Conservation (phyloP, 2,888 invertebrate genomes). For the Agonum fuliginosum region DNA sequence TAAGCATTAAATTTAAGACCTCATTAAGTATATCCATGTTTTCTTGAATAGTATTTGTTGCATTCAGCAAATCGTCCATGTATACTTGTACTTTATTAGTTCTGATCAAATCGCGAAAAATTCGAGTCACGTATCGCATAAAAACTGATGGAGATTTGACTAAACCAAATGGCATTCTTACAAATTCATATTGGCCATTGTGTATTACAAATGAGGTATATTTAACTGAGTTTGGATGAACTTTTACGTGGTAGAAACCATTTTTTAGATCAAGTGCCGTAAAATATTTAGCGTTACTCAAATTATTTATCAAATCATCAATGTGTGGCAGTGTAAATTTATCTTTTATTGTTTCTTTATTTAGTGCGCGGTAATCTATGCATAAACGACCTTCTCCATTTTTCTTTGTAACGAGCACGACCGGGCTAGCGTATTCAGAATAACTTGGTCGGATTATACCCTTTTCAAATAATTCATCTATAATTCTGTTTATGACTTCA, state of each 20-base stretch:
- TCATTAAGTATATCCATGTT: slow-evolving; percentile 24
- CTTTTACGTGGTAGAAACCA: slow-evolving; percentile 50
- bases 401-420: neutral
- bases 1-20: slow-evolving; percentile 21
- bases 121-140: slow-evolving; percentile 21
- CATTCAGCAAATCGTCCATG: slow-evolving; percentile 42
- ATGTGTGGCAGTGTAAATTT: no score
- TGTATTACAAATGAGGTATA: slow-evolving; percentile 47
- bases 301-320: neutral
- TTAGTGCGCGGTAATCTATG: no score
- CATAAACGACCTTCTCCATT: neutral
- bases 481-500: neutral
- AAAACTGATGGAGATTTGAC: slow-evolving; percentile 48
- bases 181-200: slow-evolving; percentile 42
- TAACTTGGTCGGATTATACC: neutral
- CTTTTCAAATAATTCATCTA: neutral
- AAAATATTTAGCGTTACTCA: neutral
- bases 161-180: slow-evolving; percentile 50
- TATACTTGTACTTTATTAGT: slow-evolving; percentile 17
- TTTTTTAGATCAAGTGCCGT: neutral
- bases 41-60: slow-evolving; percentile 22
- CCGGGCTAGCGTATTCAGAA: neutral
- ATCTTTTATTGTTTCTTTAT: no score
- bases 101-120: slow-evolving; percentile 41
- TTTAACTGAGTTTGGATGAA: slow-evolving; percentile 34